Base-by-base conservation (phyloP, 1,140 invertebrate species). In the Drosophila ohnishii region DNA sequence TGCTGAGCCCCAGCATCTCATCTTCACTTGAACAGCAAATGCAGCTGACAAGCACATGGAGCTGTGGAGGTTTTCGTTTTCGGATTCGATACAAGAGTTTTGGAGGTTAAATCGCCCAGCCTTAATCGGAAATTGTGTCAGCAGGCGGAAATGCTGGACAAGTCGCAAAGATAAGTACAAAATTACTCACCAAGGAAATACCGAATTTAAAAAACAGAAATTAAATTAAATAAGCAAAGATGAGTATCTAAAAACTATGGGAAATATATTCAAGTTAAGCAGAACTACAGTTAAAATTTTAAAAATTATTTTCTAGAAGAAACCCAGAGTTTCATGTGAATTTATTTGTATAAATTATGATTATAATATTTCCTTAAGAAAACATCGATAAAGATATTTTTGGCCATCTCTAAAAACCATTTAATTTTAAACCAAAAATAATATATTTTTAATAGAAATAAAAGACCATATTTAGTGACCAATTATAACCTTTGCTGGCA, bases 111-210 rank as follows among this genome's bases (percentile, higher is more conserved):
- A 48, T 50, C 34, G 78, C 65, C 70, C 75, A 67, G 62, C 71
- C 62, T 87, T 76, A 78, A 67, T 75, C 45, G 44, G 47, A 73
- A 86, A 71, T 78, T 86, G 47, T 81, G 80, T 83, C 80, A 83
- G 45, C 60, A 42, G 28, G 30, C 69, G 69, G 69, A 71, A 72
- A 72, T 50, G 69, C 66, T 45, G 19, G 30, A 57, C 32, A 65
- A 64, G 34, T 65, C 14, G 7, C 42, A 13, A 13, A 11, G 19
- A 37, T 62, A 64, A 44, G 39, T 61, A 30, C 30, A 25, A 32
- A 42, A 61, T 61, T 64, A 34, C 56, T 16, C 14, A 37, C 6
- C 9, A 10, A 61, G 60, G 28, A 22, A 67, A 64, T 25, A 14
- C 16, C 19, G 0, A 55, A 22, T 35, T 14, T 8, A 19, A 11